Conservation (phyloP, 1,140 invertebrate species). For the Adelges cooleyi region DNA sequence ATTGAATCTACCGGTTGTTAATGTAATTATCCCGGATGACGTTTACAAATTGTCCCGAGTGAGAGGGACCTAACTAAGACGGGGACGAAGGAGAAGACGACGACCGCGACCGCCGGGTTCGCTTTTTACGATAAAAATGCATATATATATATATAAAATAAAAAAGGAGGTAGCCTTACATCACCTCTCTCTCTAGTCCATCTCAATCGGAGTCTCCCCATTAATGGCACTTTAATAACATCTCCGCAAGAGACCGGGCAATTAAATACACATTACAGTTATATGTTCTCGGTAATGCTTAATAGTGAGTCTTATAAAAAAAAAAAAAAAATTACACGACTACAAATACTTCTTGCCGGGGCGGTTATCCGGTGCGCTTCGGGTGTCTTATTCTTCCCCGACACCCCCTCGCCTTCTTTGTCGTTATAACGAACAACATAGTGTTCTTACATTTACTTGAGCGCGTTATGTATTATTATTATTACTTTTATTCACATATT, state of each 20-base stretch:
- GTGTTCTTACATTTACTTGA: conserved; percentile 2
- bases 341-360: not conserved
- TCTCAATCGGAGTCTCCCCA: not conserved
- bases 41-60: conserved; percentile 17
- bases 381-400: not conserved
- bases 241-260: not conserved
- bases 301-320: conserved; percentile 3
- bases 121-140: not conserved
- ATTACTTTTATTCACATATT: conserved; percentile 6
- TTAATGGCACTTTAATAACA: conserved; percentile 27
- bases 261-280: conserved; percentile 24
- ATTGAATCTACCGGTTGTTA: conserved; percentile 14
- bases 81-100: too few species aligned
- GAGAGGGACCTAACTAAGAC: too few species aligned
- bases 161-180: conserved; percentile 12
- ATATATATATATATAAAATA: not conserved
- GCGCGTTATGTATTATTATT: not conserved
- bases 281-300: not conserved
- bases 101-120: not conserved
- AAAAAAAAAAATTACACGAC: not conserved
- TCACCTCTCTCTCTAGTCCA: too few species aligned
- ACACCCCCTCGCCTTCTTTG: not conserved
- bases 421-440: not conserved
- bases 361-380: conserved; percentile 2
- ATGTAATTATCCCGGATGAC: conserved; percentile 25